Conservation (phyloP, 2,888 invertebrate species). For the Cryptus viduatorius region DNA sequence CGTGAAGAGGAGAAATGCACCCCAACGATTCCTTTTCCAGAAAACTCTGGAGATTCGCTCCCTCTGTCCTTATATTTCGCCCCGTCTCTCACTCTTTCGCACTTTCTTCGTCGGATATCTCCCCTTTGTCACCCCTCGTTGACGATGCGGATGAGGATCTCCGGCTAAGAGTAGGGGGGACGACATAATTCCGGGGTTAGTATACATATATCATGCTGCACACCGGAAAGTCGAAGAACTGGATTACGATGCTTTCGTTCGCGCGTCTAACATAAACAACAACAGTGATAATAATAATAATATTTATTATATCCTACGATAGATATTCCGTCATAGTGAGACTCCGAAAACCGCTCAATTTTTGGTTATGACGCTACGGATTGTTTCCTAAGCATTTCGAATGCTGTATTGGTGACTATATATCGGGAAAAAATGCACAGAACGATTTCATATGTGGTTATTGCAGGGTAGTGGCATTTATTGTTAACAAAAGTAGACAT, state of each 20-base stretch:
- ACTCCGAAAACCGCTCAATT: too few relatives aligned
- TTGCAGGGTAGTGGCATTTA: too few relatives aligned
- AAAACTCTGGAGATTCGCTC: conserved; percentile 29
- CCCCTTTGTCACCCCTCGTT: conserved; percentile 24
- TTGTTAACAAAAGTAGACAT: too few relatives aligned
- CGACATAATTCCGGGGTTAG: conserved; percentile 31
- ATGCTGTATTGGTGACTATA: too few relatives aligned
- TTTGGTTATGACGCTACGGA: too few relatives aligned
- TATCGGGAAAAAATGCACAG: too few relatives aligned
- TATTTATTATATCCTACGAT: too few relatives aligned
- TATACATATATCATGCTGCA: conserved; percentile 16
- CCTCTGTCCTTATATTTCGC: conserved; percentile 4
- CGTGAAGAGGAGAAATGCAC: conserved; percentile 43
- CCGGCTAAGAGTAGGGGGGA: conserved; percentile 1
- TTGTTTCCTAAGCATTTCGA: too few relatives aligned
- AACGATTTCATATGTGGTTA: too few relatives aligned
- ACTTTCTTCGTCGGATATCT: conserved; percentile 32
- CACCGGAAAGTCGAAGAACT: conserved; percentile 15
- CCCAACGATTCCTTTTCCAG: conserved; percentile 41
- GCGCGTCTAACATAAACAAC: neutral
- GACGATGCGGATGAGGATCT: conserved; percentile 39
- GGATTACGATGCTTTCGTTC: conserved; percentile 31
- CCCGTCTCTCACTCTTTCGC: conserved; percentile 23
- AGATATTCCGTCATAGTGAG: too few relatives aligned
- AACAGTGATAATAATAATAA: too few relatives aligned